Conservation (phyloP, 2,888 invertebrate species). For the Mythimna vitellina region DNA sequence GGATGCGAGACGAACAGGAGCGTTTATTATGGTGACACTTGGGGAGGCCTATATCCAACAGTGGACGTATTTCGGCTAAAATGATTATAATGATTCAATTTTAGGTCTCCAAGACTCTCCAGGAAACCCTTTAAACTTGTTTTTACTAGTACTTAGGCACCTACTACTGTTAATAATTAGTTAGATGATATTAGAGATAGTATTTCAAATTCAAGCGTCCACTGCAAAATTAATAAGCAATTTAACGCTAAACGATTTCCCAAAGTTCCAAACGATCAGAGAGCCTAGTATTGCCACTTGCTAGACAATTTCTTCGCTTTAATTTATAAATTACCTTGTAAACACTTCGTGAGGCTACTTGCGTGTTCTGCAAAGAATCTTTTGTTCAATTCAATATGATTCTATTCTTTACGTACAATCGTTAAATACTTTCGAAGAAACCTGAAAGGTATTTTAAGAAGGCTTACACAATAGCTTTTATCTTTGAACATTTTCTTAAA, state of each 20-base stretch:
- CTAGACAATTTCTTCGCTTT: background rate
- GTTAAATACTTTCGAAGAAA: slow-evolving; percentile 5
- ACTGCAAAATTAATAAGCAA: too few relatives aligned
- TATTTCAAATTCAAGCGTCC: too few relatives aligned
- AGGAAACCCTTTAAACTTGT: too few relatives aligned
- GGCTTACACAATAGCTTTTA: slow-evolving; percentile 38
- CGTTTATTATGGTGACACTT: too few relatives aligned
- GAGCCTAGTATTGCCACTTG: background rate
- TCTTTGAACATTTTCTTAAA: slow-evolving; percentile 15
- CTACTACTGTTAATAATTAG: too few relatives aligned
- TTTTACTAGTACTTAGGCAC: too few relatives aligned
- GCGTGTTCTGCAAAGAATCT: background rate
- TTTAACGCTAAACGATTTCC: background rate
- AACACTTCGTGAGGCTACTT: background rate
- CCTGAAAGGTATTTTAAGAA: slow-evolving; percentile 13
- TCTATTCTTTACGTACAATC: background rate
- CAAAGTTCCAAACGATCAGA: background rate
- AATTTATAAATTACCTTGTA: background rate
- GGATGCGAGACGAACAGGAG: too few relatives aligned
- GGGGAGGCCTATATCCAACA: too few relatives aligned
- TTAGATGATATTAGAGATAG: too few relatives aligned
- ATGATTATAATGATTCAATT: too few relatives aligned
- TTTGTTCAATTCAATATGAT: background rate
- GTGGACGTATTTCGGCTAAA: too few relatives aligned
- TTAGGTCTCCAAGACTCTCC: too few relatives aligned